Evolutionary conservation across 2,113 vertebrate genomes (phyloP).

Genomic region (Datnioides undecimradiatus): DNA sequence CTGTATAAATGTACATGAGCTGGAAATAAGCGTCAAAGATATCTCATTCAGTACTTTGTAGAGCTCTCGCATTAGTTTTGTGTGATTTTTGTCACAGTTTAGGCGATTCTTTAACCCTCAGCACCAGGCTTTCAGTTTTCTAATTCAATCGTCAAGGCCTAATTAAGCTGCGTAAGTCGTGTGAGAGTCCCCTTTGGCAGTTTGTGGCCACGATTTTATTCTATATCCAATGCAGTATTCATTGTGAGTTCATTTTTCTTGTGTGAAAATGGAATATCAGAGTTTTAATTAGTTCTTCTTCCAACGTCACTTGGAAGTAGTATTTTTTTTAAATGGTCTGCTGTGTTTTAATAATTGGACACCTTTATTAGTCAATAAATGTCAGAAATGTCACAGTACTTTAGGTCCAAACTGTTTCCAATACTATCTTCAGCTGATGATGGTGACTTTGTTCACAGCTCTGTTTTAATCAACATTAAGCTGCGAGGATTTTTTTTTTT

Average conservation of each 20-base stretch:
- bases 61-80: not conserved
- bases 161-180: not conserved
- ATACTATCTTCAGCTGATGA: not conserved
- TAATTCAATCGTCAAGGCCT: not conserved
- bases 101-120: not conserved
- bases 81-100: not conserved
- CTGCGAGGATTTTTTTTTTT: not conserved
- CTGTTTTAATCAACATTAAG: slow-evolving; percentile 7
- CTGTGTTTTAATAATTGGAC: not conserved
- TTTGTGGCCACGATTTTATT: not conserved
- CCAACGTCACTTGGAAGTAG: not conserved
- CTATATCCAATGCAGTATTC: not conserved
- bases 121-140: not conserved
- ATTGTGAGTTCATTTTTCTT: not conserved
- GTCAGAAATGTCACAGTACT: not conserved
- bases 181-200: not conserved
- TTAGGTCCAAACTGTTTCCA: not conserved
- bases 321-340: not conserved
- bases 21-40: not conserved
- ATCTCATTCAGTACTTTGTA: not conserved
- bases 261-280: not conserved
- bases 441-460: slow-evolving; percentile 4
- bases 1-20: not conserved
- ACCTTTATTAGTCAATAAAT: not conserved
- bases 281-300: slow-evolving; percentile 10